Evolutionary conservation across 2,797 vertebrate species (phyloP), one percentile per base, ranked within the genome.

Genomic region (Cirrhinus mrigala): DNA sequence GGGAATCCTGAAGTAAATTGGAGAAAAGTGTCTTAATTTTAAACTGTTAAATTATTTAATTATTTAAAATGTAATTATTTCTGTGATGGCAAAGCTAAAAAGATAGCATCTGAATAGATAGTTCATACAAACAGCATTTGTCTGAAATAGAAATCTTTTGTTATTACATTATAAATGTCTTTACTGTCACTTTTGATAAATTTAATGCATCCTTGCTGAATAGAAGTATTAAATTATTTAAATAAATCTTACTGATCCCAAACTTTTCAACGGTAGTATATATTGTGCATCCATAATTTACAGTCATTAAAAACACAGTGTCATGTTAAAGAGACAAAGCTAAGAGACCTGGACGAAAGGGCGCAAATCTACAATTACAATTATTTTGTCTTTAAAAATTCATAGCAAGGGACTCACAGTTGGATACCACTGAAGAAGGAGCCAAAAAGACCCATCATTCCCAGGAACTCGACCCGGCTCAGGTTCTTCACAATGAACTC

Each of bases 391-490:
- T 62, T 29, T 60, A 60, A 46, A 8, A n/a, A 37, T 56, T 33
- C 4, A 70, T 16, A 8, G 12, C 24, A 83, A 86, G 27, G 85
- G 92, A 97, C 97, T 97, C 92, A 99, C 98, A 99, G 93, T 84
- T 99, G 98, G 88, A 99, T 98, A 87, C 97, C 97, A 56, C 97
- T 98, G 95, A 99, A 98, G 95, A 99, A 98, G 79, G 98, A 98
- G 81, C 97, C 98, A 2, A 98, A 99, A 83, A 99, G 97, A 81
- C 98, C 98, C 5, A 99, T 97, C 97, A 98, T 98, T 84, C 97
- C 98, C 33, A 99, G 94, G 91, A 98, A 97, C 90, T 99, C 98
- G 81, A 98, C 97, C 3, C 97, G 95, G 84, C 97, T 98, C 89
- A 97, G 90, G 80, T 97, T 98, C 91, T 97, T 96, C 87, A 99